Base-by-base conservation (phyloP, 1,140 invertebrate species). In the Brachystomella parvula region DNA sequence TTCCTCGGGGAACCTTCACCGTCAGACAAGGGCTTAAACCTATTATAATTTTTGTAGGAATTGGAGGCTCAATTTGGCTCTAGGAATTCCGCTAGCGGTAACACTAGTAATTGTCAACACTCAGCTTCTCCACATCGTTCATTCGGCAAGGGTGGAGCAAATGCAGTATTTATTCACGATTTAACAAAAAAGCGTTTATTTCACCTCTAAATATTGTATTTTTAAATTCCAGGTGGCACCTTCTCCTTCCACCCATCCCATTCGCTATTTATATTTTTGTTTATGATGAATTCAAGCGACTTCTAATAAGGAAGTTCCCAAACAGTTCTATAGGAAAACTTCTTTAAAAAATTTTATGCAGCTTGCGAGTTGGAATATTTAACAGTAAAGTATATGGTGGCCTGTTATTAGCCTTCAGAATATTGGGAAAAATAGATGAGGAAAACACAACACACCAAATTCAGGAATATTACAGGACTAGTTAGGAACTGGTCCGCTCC, bases 261-360 rank as follows among this genome's bases (percentile, higher is more conserved):
- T 89, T 91, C 75, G 85, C 84, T 26, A 68, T 85, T n/a, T 78
- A 83, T 65, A 85, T 92, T 72, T 88, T 90, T 76, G 75, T 87
- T 28, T 92, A 91, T 74, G 90, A 93, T 76, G 84, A 94, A 79
- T 30, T 29, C 9, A 15, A 29, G 24, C 58, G 58, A 28, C 21
- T 31, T 3, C 3, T 60, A 31, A 31, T 60, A 15, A 6, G 58
- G 21, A 56, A 56, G 12, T 56, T 12, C 21, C 19, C 19, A 56
- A 28, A 28, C 49, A 28, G 39, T 44, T 44, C 12, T 12, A n/a
- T 44, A 15, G 39, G n/a, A 44, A n/a, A 44, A 44, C 12, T 15
- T 12, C n/a, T 44, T 44, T 44, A 44, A n/a, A n/a, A n/a, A n/a
- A n/a, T n/a, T n/a, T n/a, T n/a, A n/a, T n/a, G n/a, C n/a, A n/a